These are phyloP conservation scores for Trissolcus japonicus DNA, from an alignment of 2,888 invertebrate species.

Conservation along the genomic window DNA sequence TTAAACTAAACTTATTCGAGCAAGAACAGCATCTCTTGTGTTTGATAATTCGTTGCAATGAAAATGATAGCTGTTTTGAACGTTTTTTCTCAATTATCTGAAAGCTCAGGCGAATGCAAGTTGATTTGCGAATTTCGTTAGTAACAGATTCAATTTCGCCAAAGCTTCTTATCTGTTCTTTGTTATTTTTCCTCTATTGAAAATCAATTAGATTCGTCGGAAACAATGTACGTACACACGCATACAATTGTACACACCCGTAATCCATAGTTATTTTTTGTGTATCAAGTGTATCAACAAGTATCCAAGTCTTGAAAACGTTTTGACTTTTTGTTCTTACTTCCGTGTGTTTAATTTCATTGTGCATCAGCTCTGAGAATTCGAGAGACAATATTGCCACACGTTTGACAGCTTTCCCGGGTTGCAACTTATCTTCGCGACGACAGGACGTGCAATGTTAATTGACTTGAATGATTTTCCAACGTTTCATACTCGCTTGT, in stretches of 20 bases:
- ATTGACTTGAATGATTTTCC: constrained; percentile 29
- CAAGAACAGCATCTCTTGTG: neutral
- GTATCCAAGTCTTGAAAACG: constrained; percentile 3
- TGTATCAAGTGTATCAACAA: constrained; percentile 25
- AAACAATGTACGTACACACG: constrained; percentile 15
- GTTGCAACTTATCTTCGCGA: constrained; percentile 14
- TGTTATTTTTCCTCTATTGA: neutral
- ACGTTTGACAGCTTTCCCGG: constrained; percentile 12
- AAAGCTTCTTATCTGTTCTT: neutral
- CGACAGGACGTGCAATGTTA: constrained; percentile 39
- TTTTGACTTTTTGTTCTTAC: constrained; percentile 5
- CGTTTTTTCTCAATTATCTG: constrained; percentile 31
- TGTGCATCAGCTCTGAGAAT: constrained; percentile 36
- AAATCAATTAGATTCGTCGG: neutral
- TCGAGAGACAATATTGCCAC: constrained; percentile 17
- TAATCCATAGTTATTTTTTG: constrained; percentile 5
- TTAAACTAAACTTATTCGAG: neutral
- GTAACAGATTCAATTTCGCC: constrained; percentile 6
- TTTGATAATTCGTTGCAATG: constrained; percentile 24
- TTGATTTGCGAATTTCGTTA: constrained; percentile 17
- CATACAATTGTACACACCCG: constrained; percentile 21
- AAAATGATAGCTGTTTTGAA: constrained; percentile 12
- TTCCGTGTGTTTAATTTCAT: constrained; percentile 6
- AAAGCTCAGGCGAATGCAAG: constrained; percentile 16
- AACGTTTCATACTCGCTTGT: neutral